phyloP scores from a whole-genome alignment of 2,113 vertebrate species.

The Triplophysa tibetana region DNA sequence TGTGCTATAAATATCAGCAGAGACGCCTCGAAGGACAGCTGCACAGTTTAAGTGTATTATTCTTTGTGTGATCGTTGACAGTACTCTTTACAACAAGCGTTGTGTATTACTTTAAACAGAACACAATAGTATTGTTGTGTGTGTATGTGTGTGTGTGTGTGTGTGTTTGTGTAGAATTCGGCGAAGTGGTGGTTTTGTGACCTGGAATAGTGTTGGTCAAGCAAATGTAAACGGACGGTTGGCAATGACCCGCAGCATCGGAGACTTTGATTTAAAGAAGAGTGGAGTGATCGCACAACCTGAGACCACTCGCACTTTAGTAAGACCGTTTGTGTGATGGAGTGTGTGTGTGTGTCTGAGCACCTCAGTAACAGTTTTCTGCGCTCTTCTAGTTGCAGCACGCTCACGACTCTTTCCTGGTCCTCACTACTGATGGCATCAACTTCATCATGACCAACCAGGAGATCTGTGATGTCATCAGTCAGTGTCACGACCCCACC shows the following conservation, averaged over 20 bases:
- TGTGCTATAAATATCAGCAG: conserved; percentile 24
- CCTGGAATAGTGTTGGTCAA: conserved; percentile 95
- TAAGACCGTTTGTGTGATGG: conserved; percentile 60
- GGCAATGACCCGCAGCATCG: conserved; percentile 96
- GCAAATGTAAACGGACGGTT: conserved; percentile 93
- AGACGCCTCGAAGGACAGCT: not conserved
- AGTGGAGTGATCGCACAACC: conserved; percentile 93
- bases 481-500: conserved; percentile 87
- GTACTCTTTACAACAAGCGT: too few species aligned
- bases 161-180: conserved; percentile 77
- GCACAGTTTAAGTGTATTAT: not conserved
- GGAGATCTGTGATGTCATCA: conserved; percentile 93
- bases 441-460: conserved; percentile 98
- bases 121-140: not conserved
- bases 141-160: conserved; percentile 15
- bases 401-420: conserved; percentile 87
- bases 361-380: conserved; percentile 28
- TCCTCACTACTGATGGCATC: conserved; percentile 93
- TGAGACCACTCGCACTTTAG: conserved; percentile 85
- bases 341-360: not conserved
- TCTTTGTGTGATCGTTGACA: not conserved
- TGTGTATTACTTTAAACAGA: not conserved
- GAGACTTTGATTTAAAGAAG: conserved; percentile 91
- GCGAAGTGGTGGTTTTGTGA: conserved; percentile 87
- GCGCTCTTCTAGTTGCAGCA: conserved; percentile 80